Conservation (phyloP, 2,888 invertebrate genomes). For the Sisyra terminalis region DNA sequence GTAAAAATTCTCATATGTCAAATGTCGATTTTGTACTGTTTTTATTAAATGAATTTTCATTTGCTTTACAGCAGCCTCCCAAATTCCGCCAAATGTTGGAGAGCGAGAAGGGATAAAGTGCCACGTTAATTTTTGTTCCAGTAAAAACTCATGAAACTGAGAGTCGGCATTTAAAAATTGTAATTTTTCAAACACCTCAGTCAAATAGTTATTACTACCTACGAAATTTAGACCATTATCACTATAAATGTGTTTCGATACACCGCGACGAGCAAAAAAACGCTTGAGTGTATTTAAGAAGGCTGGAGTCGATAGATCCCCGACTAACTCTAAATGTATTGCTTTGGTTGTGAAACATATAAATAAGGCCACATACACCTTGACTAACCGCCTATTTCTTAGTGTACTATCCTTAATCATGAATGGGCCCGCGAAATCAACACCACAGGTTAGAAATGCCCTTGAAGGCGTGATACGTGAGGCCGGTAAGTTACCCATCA, state of each 20-base stretch:
- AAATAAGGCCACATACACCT: constrained; percentile 16
- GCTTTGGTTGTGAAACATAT: constrained; percentile 19
- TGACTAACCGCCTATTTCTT: constrained; percentile 8
- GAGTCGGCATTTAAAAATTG: constrained; percentile 3
- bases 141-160: constrained; percentile 1
- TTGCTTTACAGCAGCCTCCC: constrained; percentile 17
- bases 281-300: constrained; percentile 18
- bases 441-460: constrained; percentile 4
- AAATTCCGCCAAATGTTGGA: constrained; percentile 18
- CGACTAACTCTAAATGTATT: constrained; percentile 19
- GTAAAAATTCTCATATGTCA: constrained; percentile 14
- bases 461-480: background rate
- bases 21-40: background rate
- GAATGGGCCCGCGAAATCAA: constrained; percentile 13
- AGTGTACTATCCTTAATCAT: constrained; percentile 9
- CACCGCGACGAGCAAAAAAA: constrained; percentile 18
- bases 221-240: constrained; percentile 20
- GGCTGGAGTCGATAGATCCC: constrained; percentile 16
- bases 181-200: constrained; percentile 10
- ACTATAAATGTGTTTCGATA: constrained; percentile 14
- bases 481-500: constrained; percentile 4
- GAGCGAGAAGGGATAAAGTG: constrained; percentile 16
- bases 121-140: constrained; percentile 12
- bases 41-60: constrained; percentile 15
- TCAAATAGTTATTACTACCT: constrained; percentile 16